Evolutionary conservation across 2,888 invertebrate genomes (phyloP).

Genomic region (Dexiosoma caninum): DNA sequence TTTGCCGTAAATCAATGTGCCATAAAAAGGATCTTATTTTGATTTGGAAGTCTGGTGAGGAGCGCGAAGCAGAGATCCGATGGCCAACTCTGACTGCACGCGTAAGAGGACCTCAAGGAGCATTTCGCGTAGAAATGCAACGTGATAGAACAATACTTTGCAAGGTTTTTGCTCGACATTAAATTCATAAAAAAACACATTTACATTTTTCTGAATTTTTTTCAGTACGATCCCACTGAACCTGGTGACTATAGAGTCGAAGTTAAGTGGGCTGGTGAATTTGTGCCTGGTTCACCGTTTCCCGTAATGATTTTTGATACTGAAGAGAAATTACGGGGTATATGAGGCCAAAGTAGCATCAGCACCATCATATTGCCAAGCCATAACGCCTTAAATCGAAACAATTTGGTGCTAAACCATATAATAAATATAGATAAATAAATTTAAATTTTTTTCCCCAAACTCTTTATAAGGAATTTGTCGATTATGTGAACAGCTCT

Average conservation of each 20-base stretch:
- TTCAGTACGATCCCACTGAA: slow-evolving; percentile 97
- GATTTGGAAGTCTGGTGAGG: no score
- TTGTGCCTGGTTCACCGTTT: slow-evolving; percentile 99
- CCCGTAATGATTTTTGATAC: slow-evolving; percentile 99
- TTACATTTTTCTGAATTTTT: slow-evolving; percentile 3
- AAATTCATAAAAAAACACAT: no score
- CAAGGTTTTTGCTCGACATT: slow-evolving; percentile 82
- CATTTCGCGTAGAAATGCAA: slow-evolving; percentile 99
- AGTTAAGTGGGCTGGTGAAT: slow-evolving; percentile 98
- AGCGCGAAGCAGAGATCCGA: slow-evolving; percentile 98
- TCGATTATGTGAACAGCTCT: no score
- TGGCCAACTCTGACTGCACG: no score
- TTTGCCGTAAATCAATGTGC: no score
- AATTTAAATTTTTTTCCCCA: no score
- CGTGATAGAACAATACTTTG: slow-evolving; percentile 98
- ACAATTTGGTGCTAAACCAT: slow-evolving; percentile 46
- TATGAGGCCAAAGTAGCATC: slow-evolving; percentile 74
- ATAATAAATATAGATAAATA: no score
- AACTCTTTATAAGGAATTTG: no score
- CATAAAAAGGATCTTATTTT: no score
- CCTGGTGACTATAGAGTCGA: slow-evolving; percentile 99
- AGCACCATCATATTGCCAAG: slow-evolving; percentile 73
- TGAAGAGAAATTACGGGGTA: slow-evolving; percentile 91
- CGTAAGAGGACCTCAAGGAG: slow-evolving; percentile 98
- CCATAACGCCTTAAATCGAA: slow-evolving; percentile 67